phyloP scores from a whole-genome alignment of 2,888 invertebrate genomes.

The Hanleya hanleyi region DNA sequence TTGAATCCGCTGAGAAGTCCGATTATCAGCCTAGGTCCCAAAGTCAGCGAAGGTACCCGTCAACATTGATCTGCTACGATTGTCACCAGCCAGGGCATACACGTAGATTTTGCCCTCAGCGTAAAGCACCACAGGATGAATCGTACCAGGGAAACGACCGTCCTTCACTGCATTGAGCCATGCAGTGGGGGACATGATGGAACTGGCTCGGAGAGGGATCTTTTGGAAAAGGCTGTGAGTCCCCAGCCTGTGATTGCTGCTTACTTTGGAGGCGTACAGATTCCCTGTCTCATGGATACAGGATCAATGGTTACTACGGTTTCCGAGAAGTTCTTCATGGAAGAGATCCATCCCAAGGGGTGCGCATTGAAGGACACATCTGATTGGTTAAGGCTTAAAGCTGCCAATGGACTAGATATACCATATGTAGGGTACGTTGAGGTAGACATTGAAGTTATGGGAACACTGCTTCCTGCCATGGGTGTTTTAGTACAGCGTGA shows the following conservation, averaged over 20 bases:
- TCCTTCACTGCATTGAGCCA: neutral
- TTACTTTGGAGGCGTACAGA: conserved; percentile 8
- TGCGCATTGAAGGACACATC: neutral
- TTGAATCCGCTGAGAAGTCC: too few species aligned
- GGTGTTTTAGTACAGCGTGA: conserved; percentile 12
- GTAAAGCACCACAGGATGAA: neutral
- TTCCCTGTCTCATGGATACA: conserved; percentile 24
- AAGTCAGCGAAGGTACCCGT: neutral
- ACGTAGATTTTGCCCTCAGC: neutral
- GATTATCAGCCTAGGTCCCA: neutral
- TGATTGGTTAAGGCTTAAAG: conserved; percentile 5
- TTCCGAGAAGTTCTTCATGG: conserved; percentile 15
- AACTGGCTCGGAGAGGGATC: neutral
- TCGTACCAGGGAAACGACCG: neutral
- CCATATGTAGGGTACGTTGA: conserved; percentile 31
- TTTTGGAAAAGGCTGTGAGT: neutral
- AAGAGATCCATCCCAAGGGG: neutral
- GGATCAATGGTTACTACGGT: conserved; percentile 20
- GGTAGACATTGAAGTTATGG: conserved; percentile 20
- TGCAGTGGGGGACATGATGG: neutral
- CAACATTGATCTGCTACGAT: neutral
- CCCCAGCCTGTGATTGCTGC: conserved; percentile 12
- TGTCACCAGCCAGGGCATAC: neutral
- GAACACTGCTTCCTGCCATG: neutral
- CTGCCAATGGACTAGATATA: conserved; percentile 21